Conservation (phyloP, 2,113 vertebrate genomes). For the Hoplias malabaricus region DNA sequence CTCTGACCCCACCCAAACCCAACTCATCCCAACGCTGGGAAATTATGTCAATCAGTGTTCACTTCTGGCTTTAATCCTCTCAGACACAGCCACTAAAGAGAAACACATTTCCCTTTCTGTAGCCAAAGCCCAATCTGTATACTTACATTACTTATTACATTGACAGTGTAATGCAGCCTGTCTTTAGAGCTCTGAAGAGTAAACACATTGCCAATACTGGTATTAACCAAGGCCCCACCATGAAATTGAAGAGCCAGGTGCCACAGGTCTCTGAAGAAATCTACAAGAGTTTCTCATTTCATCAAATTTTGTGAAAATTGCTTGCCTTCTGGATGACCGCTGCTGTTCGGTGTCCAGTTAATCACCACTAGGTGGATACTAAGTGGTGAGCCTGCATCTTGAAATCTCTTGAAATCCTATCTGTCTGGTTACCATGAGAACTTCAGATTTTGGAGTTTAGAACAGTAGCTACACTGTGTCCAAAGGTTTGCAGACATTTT, state of each 20-base stretch:
- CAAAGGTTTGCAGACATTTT: too few relatives aligned
- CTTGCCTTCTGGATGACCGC: not conserved
- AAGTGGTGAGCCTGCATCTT: too few relatives aligned
- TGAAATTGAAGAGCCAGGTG: not conserved
- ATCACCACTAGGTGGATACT: not conserved
- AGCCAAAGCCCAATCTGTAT: conserved; percentile 37
- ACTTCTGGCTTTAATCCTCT: conserved; percentile 52
- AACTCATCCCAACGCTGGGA: conserved; percentile 53
- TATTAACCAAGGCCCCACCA: not conserved
- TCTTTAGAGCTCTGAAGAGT: conserved; percentile 36
- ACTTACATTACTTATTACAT: conserved; percentile 53
- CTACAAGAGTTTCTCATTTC: not conserved
- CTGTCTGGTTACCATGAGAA: too few relatives aligned
- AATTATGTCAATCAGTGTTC: conserved; percentile 64
- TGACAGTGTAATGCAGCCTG: conserved; percentile 68
- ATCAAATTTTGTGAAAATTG: not conserved
- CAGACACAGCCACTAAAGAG: conserved; percentile 50
- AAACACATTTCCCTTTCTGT: conserved; percentile 50
- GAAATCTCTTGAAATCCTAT: too few relatives aligned
- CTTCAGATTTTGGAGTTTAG: too few relatives aligned
- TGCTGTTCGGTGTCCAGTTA: not conserved
- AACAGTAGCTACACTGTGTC: too few relatives aligned
- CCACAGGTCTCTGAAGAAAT: not conserved
- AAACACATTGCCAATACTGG: not conserved
- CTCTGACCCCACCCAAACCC: conserved; percentile 50